A percentile compares a stretch with the other conserved stretches of the same genome.
Evolutionary conservation across 1,140 invertebrate species (phyloP).

Genomic region (Drosophila santomea): DNA sequence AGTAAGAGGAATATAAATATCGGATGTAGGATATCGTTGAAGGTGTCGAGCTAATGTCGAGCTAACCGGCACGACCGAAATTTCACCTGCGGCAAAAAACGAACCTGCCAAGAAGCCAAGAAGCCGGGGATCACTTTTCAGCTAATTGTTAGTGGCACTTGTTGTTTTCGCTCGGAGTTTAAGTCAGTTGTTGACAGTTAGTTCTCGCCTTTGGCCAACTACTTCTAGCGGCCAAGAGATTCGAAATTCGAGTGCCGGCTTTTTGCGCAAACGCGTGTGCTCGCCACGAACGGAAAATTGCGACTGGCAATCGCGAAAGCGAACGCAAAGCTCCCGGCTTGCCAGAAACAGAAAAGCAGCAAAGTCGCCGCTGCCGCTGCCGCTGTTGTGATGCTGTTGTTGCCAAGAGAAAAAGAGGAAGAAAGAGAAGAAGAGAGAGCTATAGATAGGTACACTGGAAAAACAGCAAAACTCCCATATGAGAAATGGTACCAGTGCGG

Average conservation of each 20-base stretch:
- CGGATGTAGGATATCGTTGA: slow-evolving; percentile 4
- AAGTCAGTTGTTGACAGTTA: slow-evolving; percentile 4
- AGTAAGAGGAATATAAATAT: background rate
- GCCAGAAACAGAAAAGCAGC: background rate
- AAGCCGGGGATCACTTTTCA: background rate
- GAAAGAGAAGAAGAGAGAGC: background rate
- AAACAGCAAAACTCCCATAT: background rate
- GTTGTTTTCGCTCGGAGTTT: slow-evolving; percentile 31
- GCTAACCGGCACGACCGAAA: slow-evolving; percentile 36
- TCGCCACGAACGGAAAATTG: slow-evolving; percentile 74
- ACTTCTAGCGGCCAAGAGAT: slow-evolving; percentile 35
- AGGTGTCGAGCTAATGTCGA: slow-evolving; percentile 23
- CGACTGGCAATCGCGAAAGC: slow-evolving; percentile 55
- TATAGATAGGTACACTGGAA: slow-evolving; percentile 1
- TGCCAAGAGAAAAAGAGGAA: slow-evolving; percentile 7
- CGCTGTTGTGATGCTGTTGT: slow-evolving; percentile 23
- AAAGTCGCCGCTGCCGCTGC: slow-evolving; percentile 2
- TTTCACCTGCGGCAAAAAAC: slow-evolving; percentile 37
- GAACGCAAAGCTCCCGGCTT: slow-evolving; percentile 51
- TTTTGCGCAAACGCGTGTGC: slow-evolving; percentile 57
- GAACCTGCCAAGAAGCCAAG: slow-evolving; percentile 9
- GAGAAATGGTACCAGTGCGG: too few species aligned
- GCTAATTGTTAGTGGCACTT: slow-evolving; percentile 10
- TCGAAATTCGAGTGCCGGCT: slow-evolving; percentile 9
- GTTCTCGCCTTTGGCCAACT: slow-evolving; percentile 29